Base-by-base conservation (phyloP, 2,113 vertebrate species). In the Ciconia boyciana region DNA sequence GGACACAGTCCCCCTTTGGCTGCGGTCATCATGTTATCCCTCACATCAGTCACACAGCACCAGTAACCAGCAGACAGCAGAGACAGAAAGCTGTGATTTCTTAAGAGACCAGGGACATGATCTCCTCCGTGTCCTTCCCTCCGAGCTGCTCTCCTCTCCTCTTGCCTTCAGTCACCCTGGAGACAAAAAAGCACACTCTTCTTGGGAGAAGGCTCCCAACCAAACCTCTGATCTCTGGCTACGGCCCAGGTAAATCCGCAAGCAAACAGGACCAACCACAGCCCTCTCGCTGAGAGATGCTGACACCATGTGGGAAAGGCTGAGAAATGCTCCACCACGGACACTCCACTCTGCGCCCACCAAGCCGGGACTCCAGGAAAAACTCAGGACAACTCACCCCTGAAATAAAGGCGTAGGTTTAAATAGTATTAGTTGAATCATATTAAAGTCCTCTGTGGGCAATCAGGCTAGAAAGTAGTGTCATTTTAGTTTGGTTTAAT, bases 271-370 rank as follows among this genome's bases (percentile, higher is more conserved):
- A 26, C 11, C 7, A 5, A 52, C 0, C 29, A 1, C 3, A 9
- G 72, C 2, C 21, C 36, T 81, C 69, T 68, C 39, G 6, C n/a
- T 84, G 93, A 72, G 74, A 69, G 93, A 71, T 94, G 95, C 95
- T 97, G 97, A 96, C 97, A 93, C 95, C 97, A 0, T 34, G 97
- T 83, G 97, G 97, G 95, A 97, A 51, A 2, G 54, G 91, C 66
- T 85, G 69, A 85, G 89, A 92, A 94, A 29, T 9, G 41, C 80
- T 85, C 6, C 80, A 11, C 14, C 4, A 1, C 72, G 48, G 51
- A 9, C 2, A 5, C 43, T 34, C 13, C 39, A 13, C 16, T 9
- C 71, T 7, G 62, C 0, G 1, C 49, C 44, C 66, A 62, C 69
- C 4, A 0, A 61, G 83, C 19, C 4, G 0, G 28, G n/a, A 19